Conservation (phyloP, 2,113 vertebrate genomes). For the Zosterops pallidus region DNA sequence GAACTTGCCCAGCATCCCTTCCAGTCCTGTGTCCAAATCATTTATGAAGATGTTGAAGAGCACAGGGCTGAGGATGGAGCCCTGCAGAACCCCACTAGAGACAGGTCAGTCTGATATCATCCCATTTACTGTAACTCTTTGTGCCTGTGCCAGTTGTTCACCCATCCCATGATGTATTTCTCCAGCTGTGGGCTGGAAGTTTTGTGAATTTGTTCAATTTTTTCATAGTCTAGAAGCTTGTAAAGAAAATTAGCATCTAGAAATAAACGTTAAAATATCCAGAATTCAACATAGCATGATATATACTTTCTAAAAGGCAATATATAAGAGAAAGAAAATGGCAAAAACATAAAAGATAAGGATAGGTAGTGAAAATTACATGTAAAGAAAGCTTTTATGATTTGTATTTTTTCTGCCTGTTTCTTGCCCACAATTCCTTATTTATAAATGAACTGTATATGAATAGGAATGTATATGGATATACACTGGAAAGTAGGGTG, state of each 20-base stretch:
- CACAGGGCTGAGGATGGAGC: neutral
- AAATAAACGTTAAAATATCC: neutral
- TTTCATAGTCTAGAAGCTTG: neutral
- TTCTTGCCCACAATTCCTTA: neutral
- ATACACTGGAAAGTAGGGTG: neutral
- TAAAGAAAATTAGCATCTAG: neutral
- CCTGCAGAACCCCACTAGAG: neutral
- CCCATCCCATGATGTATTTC: neutral
- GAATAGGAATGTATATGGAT: neutral
- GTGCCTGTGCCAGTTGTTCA: neutral
- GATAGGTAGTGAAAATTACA: neutral
- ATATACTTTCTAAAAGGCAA: neutral
- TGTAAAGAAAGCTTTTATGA: neutral
- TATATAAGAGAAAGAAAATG: neutral
- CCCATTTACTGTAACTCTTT: neutral
- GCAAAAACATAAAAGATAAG: neutral
- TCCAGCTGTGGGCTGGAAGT: neutral
- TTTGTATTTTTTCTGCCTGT: neutral
- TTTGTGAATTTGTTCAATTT: neutral
- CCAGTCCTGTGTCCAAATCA: fast-evolving
- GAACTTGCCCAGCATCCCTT: neutral
- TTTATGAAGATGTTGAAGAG: neutral
- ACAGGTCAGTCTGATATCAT: neutral
- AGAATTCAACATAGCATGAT: neutral
- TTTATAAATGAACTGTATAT: neutral